These are phyloP conservation scores for Gortyna flavago DNA, from an alignment of 2,888 invertebrate genomes.

Conservation along the genomic window DNA sequence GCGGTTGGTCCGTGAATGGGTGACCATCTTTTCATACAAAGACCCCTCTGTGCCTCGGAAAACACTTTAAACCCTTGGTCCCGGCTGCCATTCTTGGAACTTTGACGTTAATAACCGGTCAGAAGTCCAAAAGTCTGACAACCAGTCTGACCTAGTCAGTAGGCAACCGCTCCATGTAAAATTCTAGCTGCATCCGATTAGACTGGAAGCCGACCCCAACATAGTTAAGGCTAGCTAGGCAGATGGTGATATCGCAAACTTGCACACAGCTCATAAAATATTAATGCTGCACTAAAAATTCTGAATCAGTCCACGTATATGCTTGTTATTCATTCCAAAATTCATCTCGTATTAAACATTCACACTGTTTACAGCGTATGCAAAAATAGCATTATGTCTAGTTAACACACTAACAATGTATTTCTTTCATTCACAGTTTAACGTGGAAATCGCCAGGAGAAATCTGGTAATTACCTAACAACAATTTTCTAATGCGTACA, in stretches of 20 bases:
- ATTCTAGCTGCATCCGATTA: too few relatives aligned
- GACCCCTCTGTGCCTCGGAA: background rate
- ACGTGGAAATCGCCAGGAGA: conserved; percentile 45
- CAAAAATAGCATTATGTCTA: conserved; percentile 1
- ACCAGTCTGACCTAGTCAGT: too few relatives aligned
- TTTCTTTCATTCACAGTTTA: conserved; percentile 43
- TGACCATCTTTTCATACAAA: background rate
- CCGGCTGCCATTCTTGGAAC: too few relatives aligned
- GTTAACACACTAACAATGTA: conserved; percentile 22
- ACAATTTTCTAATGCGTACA: conserved; percentile 53
- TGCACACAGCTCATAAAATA: background rate
- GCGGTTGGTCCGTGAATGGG: background rate
- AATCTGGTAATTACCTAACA: conserved; percentile 58
- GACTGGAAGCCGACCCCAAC: too few relatives aligned
- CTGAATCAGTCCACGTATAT: background rate
- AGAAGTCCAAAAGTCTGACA: too few relatives aligned
- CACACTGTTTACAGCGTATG: background rate
- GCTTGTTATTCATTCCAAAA: conserved; percentile 16
- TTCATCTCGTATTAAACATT: background rate
- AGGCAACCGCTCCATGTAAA: too few relatives aligned
- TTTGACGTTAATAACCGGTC: too few relatives aligned
- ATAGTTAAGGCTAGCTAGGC: too few relatives aligned
- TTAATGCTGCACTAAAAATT: background rate
- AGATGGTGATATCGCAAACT: too few relatives aligned
- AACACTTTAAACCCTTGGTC: too few relatives aligned